These are phyloP conservation scores for Andrena chrysosceles DNA, from an alignment of 2,888 invertebrate genomes.

Conservation along the genomic window DNA sequence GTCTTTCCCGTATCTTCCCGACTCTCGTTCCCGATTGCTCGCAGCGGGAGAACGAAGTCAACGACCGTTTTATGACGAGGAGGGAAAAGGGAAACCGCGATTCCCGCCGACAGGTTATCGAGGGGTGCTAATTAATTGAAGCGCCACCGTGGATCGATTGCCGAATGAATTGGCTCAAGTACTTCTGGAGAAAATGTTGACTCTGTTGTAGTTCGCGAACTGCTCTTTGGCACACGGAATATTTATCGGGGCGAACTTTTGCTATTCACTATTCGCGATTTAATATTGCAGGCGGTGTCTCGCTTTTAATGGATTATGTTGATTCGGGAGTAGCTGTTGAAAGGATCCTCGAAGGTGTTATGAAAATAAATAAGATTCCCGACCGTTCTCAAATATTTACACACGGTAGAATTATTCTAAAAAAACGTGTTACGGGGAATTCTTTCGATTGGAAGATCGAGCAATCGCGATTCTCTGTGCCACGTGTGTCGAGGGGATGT, in stretches of 20 bases:
- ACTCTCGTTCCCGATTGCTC: neutral
- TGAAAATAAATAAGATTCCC: neutral
- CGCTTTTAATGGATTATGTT: neutral
- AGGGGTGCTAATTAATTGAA: slow-evolving; percentile 38
- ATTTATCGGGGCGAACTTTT: slow-evolving; percentile 22
- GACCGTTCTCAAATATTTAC: no score
- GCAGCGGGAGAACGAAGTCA: neutral
- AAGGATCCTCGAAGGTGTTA: no score
- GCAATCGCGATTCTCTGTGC: no score
- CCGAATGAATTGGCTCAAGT: slow-evolving; percentile 13
- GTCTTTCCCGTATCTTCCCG: neutral
- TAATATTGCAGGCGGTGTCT: neutral
- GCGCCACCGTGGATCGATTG: slow-evolving; percentile 4
- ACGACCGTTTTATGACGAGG: slow-evolving; percentile 7
- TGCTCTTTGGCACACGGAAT: neutral
- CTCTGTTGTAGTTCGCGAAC: slow-evolving; percentile 16
- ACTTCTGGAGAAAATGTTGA: slow-evolving; percentile 33
- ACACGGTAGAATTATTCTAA: no score
- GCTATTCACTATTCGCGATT: neutral
- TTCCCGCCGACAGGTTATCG: slow-evolving; percentile 19
- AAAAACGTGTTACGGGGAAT: no score
- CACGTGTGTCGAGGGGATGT: neutral
- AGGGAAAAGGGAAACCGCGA: neutral
- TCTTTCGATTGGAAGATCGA: no score
- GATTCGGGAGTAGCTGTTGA: no score